phyloP scores from a whole-genome alignment of 1,140 invertebrate genomes.

The Philopotamus ludificatus region DNA sequence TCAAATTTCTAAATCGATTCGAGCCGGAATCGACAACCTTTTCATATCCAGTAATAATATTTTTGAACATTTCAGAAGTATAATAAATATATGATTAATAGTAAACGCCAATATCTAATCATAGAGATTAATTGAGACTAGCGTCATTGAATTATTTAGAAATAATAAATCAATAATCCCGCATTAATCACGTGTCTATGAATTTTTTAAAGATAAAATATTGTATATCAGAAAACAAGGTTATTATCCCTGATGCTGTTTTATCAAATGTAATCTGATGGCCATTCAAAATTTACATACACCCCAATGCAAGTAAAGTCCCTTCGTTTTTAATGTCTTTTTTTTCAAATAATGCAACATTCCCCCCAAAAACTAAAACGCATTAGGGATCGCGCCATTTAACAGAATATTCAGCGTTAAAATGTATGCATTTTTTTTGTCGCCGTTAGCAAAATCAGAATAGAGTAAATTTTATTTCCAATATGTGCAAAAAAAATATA shows the following conservation, averaged over 20 bases:
- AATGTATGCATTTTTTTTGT: slow-evolving; percentile 29
- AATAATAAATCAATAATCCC: no score
- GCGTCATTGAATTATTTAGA: no score
- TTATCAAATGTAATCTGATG: slow-evolving; percentile 19
- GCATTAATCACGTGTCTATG: no score
- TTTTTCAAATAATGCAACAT: slow-evolving; percentile 35
- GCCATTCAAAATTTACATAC: slow-evolving; percentile 38
- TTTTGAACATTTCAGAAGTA: no score
- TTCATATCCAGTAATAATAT: no score
- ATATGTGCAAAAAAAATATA: slow-evolving; percentile 10
- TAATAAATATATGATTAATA: no score
- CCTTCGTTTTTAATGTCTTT: slow-evolving; percentile 38
- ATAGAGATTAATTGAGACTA: no score
- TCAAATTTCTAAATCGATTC: slow-evolving; percentile 32
- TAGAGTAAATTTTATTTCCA: slow-evolving; percentile 22
- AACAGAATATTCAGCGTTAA: slow-evolving; percentile 28
- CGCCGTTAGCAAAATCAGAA: slow-evolving; percentile 7
- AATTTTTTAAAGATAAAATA: no score
- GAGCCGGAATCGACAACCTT: neutral
- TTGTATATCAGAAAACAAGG: no score
- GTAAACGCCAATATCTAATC: no score
- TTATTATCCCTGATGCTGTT: neutral
- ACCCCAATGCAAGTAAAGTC: slow-evolving; percentile 14
- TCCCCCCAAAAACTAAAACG: slow-evolving; percentile 34
- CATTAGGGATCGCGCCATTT: slow-evolving; percentile 31